These are phyloP conservation scores for Conomelus anceps DNA, from an alignment of 2,888 invertebrate genomes.

Conservation along the genomic window DNA sequence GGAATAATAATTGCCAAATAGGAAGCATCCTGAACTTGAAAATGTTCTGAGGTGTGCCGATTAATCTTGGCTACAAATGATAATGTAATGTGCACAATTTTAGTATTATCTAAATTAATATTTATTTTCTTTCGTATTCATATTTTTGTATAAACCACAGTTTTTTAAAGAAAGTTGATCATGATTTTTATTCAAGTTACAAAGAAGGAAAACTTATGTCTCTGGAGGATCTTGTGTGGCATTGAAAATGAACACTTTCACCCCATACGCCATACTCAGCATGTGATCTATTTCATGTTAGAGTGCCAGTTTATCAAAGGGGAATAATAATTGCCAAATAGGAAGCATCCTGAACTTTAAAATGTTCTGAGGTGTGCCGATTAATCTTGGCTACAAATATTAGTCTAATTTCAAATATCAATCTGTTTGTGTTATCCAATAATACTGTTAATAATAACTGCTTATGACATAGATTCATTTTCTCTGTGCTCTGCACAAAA, in stretches of 20 bases:
- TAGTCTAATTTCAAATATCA: background rate
- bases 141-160: too few relatives aligned
- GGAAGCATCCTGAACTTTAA: background rate
- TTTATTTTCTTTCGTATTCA: too few relatives aligned
- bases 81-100: background rate
- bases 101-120: too few relatives aligned
- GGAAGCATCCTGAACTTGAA: background rate
- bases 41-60: background rate
- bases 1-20: background rate
- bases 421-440: too few relatives aligned
- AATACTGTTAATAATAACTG: too few relatives aligned
- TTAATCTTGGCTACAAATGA: background rate
- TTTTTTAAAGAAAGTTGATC: too few relatives aligned
- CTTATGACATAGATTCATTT: too few relatives aligned
- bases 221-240: too few relatives aligned
- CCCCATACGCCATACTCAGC: background rate
- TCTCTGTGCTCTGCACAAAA: too few relatives aligned
- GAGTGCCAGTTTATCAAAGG: background rate
- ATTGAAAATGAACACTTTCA: too few relatives aligned
- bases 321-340: background rate
- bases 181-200: too few relatives aligned
- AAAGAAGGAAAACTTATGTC: too few relatives aligned
- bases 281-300: background rate
- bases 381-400: background rate
- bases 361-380: background rate